A percentile compares a stretch with the other conserved stretches of the same genome.
These are phyloP conservation scores for Protodeltote pygarga DNA, from an alignment of 2,888 invertebrate genomes.

Conservation along the genomic window DNA sequence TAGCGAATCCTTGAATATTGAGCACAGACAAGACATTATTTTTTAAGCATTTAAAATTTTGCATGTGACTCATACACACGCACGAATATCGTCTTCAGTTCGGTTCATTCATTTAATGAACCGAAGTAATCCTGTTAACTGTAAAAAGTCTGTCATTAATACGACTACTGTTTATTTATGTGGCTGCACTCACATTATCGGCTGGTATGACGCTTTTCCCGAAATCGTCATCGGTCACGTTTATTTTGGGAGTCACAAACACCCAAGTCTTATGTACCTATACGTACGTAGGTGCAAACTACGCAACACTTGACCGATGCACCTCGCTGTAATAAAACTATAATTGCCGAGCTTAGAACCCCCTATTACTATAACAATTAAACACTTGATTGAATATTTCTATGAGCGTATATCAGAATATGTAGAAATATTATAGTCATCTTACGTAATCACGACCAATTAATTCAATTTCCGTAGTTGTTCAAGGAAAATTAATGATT, in stretches of 20 bases:
- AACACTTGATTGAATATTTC: constrained; percentile 30
- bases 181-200: constrained; percentile 63
- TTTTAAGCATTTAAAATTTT: constrained; percentile 18
- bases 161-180: constrained; percentile 63
- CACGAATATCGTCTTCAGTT: constrained; percentile 36
- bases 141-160: constrained; percentile 65
- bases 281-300: constrained; percentile 31
- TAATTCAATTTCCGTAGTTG: constrained; percentile 6
- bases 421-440: constrained; percentile 21
- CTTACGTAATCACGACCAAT: constrained; percentile 17
- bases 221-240: constrained; percentile 73
- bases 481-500: constrained; percentile 6
- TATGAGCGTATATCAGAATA: constrained; percentile 9
- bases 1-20: constrained; percentile 23
- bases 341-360: constrained; percentile 21
- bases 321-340: constrained; percentile 30
- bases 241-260: constrained; percentile 74
- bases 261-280: constrained; percentile 27
- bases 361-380: constrained; percentile 30
- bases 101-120: constrained; percentile 57
- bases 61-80: constrained; percentile 39
- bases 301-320: constrained; percentile 33
- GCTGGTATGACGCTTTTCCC: constrained; percentile 72
- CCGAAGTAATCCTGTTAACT: constrained; percentile 59
- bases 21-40: constrained; percentile 19